Percentiles rank a stretch among this genome's conserved stretches.
phyloP scores from a whole-genome alignment of 2,113 vertebrate species.

The Scortum barcoo region DNA sequence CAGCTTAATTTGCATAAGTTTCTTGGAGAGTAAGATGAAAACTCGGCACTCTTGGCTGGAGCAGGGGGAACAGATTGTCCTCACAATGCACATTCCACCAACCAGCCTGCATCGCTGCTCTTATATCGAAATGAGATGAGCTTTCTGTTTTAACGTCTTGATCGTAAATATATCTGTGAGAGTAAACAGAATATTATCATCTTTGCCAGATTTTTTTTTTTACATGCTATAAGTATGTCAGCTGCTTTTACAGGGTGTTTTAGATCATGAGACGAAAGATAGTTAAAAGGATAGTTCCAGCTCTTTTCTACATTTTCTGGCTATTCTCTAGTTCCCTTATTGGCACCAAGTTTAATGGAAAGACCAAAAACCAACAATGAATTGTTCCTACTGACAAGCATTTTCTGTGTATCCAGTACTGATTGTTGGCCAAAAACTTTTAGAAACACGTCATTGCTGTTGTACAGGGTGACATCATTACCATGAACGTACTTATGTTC shows the following conservation, averaged over 20 bases:
- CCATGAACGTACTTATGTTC: neutral
- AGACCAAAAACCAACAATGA: neutral
- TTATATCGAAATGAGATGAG: constrained; percentile 29
- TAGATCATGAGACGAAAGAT: neutral
- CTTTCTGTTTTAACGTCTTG: neutral
- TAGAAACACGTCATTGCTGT: too few species aligned
- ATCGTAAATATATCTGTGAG: constrained; percentile 1
- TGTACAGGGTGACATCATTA: too few species aligned
- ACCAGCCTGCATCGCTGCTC: constrained; percentile 9
- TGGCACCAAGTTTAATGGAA: too few species aligned
- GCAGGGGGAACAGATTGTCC: constrained; percentile 52
- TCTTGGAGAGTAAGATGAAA: constrained; percentile 66
- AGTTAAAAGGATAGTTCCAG: neutral
- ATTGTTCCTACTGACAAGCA: too few species aligned
- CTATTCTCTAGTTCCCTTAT: too few species aligned
- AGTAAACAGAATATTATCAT: neutral
- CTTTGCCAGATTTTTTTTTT: neutral
- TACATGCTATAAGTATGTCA: neutral
- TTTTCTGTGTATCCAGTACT: neutral
- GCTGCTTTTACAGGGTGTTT: neutral
- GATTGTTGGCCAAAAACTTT: too few species aligned
- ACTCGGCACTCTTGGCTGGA: constrained; percentile 58
- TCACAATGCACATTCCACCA: constrained; percentile 32
- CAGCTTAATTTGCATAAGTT: constrained; percentile 75
- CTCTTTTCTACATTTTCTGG: neutral